Evolutionary conservation across 37 sponge, comb jelly and placozoan species (phyloP).

Genomic region (Chondrosia reniformis): DNA sequence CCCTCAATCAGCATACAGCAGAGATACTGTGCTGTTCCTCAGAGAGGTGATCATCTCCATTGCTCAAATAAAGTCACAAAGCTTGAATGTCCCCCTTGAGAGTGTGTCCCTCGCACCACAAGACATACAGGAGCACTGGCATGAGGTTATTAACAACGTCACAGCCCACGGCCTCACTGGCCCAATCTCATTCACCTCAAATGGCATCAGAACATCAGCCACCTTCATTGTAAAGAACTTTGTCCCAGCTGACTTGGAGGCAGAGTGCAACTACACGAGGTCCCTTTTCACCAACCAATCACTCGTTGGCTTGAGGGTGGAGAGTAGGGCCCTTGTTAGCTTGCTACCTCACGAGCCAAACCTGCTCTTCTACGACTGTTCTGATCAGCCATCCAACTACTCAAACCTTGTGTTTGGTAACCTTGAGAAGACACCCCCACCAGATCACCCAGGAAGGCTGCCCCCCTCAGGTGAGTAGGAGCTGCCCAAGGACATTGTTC

Average conservation of each 20-base stretch:
- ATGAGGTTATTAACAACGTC: not conserved
- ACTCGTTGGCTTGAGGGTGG: not conserved
- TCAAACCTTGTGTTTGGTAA: slow-evolving; percentile 30
- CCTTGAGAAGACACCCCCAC: slow-evolving; percentile 15
- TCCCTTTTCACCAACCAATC: not conserved
- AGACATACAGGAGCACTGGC: not conserved
- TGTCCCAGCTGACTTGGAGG: not conserved
- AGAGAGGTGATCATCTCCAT: not conserved
- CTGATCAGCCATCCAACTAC: not conserved
- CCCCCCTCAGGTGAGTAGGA: slow-evolving; percentile 22
- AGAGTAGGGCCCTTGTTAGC: not conserved
- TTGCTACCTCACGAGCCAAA: not conserved
- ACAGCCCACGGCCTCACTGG: slow-evolving; percentile 21
- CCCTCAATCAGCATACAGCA: slow-evolving; percentile 1
- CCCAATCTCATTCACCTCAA: slow-evolving; percentile 8
- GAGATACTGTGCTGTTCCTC: not conserved
- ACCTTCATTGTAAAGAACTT: slow-evolving; percentile 23
- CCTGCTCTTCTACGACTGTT: not conserved
- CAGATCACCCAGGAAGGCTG: not conserved
- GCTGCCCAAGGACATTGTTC: no score
- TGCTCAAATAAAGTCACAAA: not conserved
- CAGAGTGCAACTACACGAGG: slow-evolving; percentile 2
- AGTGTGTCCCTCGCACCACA: not conserved
- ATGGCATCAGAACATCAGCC: not conserved
- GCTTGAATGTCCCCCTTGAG: not conserved